Base-by-base conservation (phyloP, 2,888 invertebrate species). In the Catocala fraxini region DNA sequence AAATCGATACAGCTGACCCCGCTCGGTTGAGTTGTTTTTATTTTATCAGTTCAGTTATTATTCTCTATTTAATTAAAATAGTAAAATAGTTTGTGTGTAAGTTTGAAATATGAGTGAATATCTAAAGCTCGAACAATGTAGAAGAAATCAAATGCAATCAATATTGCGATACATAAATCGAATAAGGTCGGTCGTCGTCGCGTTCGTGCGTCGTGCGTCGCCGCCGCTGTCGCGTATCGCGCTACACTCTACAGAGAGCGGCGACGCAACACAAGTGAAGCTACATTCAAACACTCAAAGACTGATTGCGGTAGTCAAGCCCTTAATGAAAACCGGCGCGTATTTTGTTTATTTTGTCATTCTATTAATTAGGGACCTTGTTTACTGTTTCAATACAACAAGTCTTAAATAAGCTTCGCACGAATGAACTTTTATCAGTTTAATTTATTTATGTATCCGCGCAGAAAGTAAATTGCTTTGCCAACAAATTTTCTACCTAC, bases 301-400 rank as follows among this genome's bases (percentile, higher is more conserved):
- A 75, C 72, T 76, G 76, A 82, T 80, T 77, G 77, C 79, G 77
- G 71, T 66, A 71, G 73, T 64, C 73, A 65, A 70, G 58, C 68
- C 78, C 75, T 75, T 83, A 80, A 80, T 77, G 77, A 82, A 82
- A 79, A 79, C 79, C 73, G 72, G 77, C 81, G 82, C 86, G 85
- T 82, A 80, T 84, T 84, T 83, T 85, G 82, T 84, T 85, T 84
- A 83, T 84, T 77, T 86, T 87, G 85, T 83, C 86, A 82, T 88
- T 87, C 80, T 84, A 87, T 87, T 88, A 89, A 89, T 89, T 88
- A 88, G 80, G 80, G 78, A 70, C 77, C 83, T 81, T 89, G 87
- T 90, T 90, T 87, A 86, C 87, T 73, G 83, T 87, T 88, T 78
- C 84, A 88, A 87, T 88, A 82, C 82, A 77, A 82, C 84, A 81